Base-by-base conservation (phyloP, 2,113 vertebrate genomes). In the Petrocephalus microphthalmus region DNA sequence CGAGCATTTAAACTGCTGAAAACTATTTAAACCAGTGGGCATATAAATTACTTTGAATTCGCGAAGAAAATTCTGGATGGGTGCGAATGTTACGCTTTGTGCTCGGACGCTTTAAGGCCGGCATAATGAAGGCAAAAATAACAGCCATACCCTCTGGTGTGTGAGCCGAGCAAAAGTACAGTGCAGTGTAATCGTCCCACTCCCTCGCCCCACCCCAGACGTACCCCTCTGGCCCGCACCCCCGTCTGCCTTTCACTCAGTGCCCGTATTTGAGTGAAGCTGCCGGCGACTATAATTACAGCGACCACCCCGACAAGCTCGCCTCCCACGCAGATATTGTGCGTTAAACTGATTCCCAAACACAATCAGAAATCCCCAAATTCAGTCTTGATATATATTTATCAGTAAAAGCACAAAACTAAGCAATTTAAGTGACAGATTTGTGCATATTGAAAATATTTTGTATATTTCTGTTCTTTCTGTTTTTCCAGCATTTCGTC, bases 111-210 rank as follows among this genome's bases (percentile, higher is more conserved):
- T 33, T 53, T 33, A 51, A 56, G 37, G 53, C 85, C 54, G 87
- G 20, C 74, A 52, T 88, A 54, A 86, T 37, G 81, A 64, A 88
- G 33, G 64, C 84, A 84, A 37, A 88, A 88, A 53, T 54, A 87
- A 87, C 88, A 45, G 64, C 87, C 56, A 81, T 64, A 81, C 78
- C 42, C 86, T 83, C 83, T 60, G 89, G 84, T 52, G 86, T 53
- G 49, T 67, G 53, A 47, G 49, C 89, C 71, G 88, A 91, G 88
- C 78, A 90, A 81, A 91, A 74, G 88, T 87, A 64, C 45, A 60
- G 25, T 54, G 33, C 52, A 84, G 89, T 89, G 67, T 87, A 84
- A 87, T 71, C 60, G 29, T 82, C 33, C 89, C 52, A 56, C 74
- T 84, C 71, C 54, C 87, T 74, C 45, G 74, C 53, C 84, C 78